These are phyloP conservation scores for Gila robusta DNA, from an alignment of 2,797 vertebrate genomes.

Conservation along the genomic window DNA sequence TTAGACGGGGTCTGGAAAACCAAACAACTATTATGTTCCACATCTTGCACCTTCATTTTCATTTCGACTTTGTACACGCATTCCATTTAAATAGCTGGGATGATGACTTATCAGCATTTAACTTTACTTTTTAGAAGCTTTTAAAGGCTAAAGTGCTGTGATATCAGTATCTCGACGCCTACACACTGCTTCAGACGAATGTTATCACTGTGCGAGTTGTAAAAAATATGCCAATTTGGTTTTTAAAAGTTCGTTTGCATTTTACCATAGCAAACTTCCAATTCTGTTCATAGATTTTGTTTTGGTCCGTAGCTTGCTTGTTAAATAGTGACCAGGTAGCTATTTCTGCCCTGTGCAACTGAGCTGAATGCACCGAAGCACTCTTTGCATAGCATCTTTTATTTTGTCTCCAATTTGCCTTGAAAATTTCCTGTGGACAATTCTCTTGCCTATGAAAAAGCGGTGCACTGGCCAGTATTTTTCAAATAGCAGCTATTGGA, in stretches of 20 bases:
- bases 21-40: neutral
- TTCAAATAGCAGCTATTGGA: slow-evolving; percentile 75
- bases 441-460: slow-evolving; percentile 71
- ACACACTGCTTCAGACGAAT: slow-evolving; percentile 14
- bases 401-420: slow-evolving; percentile 76
- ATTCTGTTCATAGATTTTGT: neutral
- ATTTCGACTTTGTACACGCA: neutral
- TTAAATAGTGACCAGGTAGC: neutral
- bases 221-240: neutral
- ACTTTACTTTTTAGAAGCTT: slow-evolving; percentile 10
- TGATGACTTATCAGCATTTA: slow-evolving; percentile 20
- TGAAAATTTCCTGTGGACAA: slow-evolving; percentile 79
- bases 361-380: slow-evolving; percentile 66
- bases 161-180: slow-evolving; percentile 9
- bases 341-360: neutral
- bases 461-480: slow-evolving; percentile 61
- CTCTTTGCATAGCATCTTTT: slow-evolving; percentile 72
- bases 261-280: neutral
- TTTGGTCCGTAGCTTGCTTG: neutral
- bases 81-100: neutral
- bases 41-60: neutral
- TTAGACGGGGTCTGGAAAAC: neutral
- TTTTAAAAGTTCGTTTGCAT: neutral
- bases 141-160: slow-evolving; percentile 14
- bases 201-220: neutral